Base-by-base conservation (phyloP, 1,140 invertebrate genomes). In the Drosophila persimilis region DNA sequence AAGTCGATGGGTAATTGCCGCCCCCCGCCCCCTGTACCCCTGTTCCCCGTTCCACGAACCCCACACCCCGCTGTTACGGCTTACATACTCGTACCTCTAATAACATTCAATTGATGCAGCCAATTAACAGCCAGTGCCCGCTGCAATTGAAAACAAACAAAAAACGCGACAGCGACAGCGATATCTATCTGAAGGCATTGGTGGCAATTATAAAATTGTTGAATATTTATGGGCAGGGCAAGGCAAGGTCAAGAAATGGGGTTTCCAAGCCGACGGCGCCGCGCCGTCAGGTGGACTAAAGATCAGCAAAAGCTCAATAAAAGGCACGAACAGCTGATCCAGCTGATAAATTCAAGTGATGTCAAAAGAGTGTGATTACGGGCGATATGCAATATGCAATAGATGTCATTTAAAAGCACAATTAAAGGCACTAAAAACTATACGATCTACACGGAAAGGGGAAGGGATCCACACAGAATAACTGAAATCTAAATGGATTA, bases 41-140 rank as follows among this genome's bases (percentile, higher is more conserved):
- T 15, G 15, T 15, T 15, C 15, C 24, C 24, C 24, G 24, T 5
- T 6, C 24, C 24, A 3, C 24, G 24, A 26, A 2, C 20, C 20
- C 20, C 20, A 2, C 17, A 22, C 55, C 51, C 7, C 65, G 31
- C 56, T 75, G 45, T 45, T 71, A 56, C 22, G 61, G 71, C 60
- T 46, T 55, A 43, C 31, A 8, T 29, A 20, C 20, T 20, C 20
- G 20, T 20, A 26, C 50, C 72, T 58, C 65, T 59, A 71, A 71
- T 71, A 75, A 74, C 57, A 58, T 76, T 76, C 65, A 77, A 76
- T 77, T 77, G 73, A 76, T 70, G 73, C 58, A 55, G 73, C 62
- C 73, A 77, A 77, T 77, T 77, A 77, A 71, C 58, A 70, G 64
- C 53, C 53, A 47, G 11, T 43, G n/a, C 22, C 31, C n/a, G 20